A percentile compares a stretch with the other conserved stretches of the same genome.
phyloP scores from a whole-genome alignment of 2,888 invertebrate genomes.

The Drosophila nigricruria region DNA sequence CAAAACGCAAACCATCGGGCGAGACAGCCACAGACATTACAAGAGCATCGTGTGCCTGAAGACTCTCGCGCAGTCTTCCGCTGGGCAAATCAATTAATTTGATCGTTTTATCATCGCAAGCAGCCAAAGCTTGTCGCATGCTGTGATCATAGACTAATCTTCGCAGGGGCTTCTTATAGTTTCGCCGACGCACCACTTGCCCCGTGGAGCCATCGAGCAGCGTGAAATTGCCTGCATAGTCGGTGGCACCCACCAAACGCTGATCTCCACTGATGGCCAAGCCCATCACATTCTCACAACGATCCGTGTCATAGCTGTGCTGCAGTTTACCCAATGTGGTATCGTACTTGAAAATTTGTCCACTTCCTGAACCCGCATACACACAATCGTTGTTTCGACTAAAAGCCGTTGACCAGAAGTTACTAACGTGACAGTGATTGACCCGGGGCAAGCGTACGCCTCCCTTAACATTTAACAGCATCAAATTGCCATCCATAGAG shows the following conservation, averaged over 20 bases:
- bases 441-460: conserved; percentile 34
- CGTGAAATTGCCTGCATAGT: conserved; percentile 32
- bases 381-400: conserved; percentile 14
- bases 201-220: conserved; percentile 42
- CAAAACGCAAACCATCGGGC: conserved; percentile 29
- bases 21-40: conserved; percentile 42
- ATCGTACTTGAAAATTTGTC: conserved; percentile 36
- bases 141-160: conserved; percentile 23
- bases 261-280: conserved; percentile 33
- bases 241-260: conserved; percentile 28
- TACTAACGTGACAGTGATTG: conserved; percentile 23
- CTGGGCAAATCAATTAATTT: conserved; percentile 43
- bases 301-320: conserved; percentile 38
- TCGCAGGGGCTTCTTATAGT: conserved; percentile 29
- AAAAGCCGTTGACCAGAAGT: conserved; percentile 50
- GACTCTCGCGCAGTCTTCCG: conserved; percentile 13
- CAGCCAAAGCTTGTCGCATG: conserved; percentile 14
- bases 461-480: conserved; percentile 18
- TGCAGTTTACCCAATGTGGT: conserved; percentile 15
- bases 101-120: conserved; percentile 51
- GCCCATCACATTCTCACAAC: conserved; percentile 26
- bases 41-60: conserved; percentile 13
- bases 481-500: conserved; percentile 40
- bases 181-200: conserved; percentile 18
- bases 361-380: conserved; percentile 46